Base-by-base conservation (phyloP, 2,797 vertebrate genomes). In the Mormyrus hasselquistii region DNA sequence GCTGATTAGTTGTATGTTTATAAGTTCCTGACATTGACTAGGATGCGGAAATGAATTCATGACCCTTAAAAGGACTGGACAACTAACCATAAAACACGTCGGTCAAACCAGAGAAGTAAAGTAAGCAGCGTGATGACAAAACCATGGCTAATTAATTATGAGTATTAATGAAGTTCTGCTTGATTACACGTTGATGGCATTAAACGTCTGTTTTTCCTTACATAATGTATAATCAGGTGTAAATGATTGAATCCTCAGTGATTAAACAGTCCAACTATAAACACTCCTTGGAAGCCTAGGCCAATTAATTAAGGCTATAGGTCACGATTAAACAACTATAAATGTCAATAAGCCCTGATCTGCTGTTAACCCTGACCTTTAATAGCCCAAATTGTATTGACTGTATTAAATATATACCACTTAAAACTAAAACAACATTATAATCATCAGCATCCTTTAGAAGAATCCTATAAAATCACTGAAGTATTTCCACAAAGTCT, bases 331-430 rank as follows among this genome's bases (percentile, higher is more conserved):
- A 91, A 89, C 87, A 89, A 83, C 59, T 79, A 89, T 87, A 88
- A 84, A 86, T 90, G 85, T 50, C 91, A 91, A 89, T 87, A 89
- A 90, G 88, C 73, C 88, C 82, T 88, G 84, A 88, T 49, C 89
- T 87, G 87, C 88, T 84, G 86, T 91, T 91, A 90, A 91, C 90
- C 90, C 88, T 87, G 89, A 90, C 91, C 91, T 90, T 90, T 88
- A 90, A 86, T 69, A 87, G 79, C 41, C 65, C 86, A 89, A 90
- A 76, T 53, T 89, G 84, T 87, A 91, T 87, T 89, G 88, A 87
- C 89, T 88, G 90, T 88, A 73, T 92, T 92, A 94, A 94, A 94
- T 94, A 93, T 76, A 69, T 47, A 49, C 41, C 52, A 83, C 57
- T 87, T 87, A 88, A 89, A 89, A 89, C 29, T 79, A 89, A 89